Base-by-base conservation (phyloP, 2,888 invertebrate genomes). In the Cenopis cana region DNA sequence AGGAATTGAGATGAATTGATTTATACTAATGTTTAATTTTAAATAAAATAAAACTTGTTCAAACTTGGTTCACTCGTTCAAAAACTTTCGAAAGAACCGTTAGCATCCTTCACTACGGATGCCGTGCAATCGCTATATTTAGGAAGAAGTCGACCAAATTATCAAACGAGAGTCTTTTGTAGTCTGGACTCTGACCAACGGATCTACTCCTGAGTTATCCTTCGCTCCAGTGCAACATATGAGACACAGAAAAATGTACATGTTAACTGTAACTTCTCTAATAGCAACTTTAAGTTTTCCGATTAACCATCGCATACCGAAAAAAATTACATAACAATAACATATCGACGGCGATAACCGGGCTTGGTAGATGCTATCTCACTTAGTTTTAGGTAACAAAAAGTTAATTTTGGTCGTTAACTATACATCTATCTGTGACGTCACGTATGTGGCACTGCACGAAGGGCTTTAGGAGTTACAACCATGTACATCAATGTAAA, bases 1-100 rank as follows among this genome's bases (percentile, higher is more conserved):
- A 33, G 68, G 68, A 69, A 69, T 69, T 69, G 68, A 69, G 0
- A 56, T 62, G 62, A 69, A 69, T 69, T 69, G 61, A 69, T 62
- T n/a, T 68, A 36, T 8, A 52, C 18, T 52, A 33, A 18, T 20
- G 14, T 10, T 52, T 20, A 52, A 0, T 14, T 6, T 5, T 33
- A 33, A 33, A 33, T 8, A 8, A 33, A 36, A 50, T 50, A 33
- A 24, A 1, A 8, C 5, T 11, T 0, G 10, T 50, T 33, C 18
- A 8, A 24, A 50, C 49, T 41, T 52, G n/a, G 69, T 52, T 65
- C 69, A 57, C 69, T 69, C 62, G 64, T 65, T 14, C 57, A 65
- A 69, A 56, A 52, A 65, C 38, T 50, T 29, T 49, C 5, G 49
- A 38, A 46, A 46, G 49, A 29, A 64, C n/a, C 33, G 29, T 52